Evolutionary conservation across 2,113 vertebrate genomes (phyloP), one percentile per base, ranked within the genome.

Genomic region (Vombatus ursinus): DNA sequence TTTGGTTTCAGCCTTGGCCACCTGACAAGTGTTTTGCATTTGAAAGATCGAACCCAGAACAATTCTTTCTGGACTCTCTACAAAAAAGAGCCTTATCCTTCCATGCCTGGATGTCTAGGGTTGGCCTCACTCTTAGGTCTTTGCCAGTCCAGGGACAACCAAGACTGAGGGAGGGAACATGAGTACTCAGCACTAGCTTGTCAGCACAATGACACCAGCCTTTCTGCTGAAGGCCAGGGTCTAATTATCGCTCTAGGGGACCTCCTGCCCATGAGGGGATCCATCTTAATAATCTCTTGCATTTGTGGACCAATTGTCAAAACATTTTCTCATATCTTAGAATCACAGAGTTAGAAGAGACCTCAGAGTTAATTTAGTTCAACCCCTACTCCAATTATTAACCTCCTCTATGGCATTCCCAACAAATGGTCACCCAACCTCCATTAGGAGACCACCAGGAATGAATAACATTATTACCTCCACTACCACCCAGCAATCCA

Each of bases 11-110:
- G 25, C 91, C 95, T 98, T 97, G 97, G 97, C 97, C 98, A 96
- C 52, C 96, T 98, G 98, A 98, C 98, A 98, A 98, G 97, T 95
- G 93, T 97, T 99, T 99, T 98, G 97, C 97, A 98, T 98, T 98
- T 92, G 92, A 98, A 99, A 99, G 98, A 98, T 98, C 98, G 98
- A 90, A 50, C 52, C 94, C 44, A 93, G 94, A 97, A 90, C 94
- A 94, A 97, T 97, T 98, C 96, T 96, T 96, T 95, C 96, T 77
- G 0, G 1, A 97, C 84, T 68, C 90, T 93, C 93, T 1, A n/a
- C 90, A 23, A 97, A 96, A 96, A 95, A 52, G 57, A 96, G 92
- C 94, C 91, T 61, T 96, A 97, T 97, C 94, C 92, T 97, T 98
- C 52, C 97, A 98, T 3, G 97, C 97, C 98, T 98, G 97, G 96